Conservation (phyloP, 2,113 vertebrate species). For the Phyllopteryx taeniolatus region DNA sequence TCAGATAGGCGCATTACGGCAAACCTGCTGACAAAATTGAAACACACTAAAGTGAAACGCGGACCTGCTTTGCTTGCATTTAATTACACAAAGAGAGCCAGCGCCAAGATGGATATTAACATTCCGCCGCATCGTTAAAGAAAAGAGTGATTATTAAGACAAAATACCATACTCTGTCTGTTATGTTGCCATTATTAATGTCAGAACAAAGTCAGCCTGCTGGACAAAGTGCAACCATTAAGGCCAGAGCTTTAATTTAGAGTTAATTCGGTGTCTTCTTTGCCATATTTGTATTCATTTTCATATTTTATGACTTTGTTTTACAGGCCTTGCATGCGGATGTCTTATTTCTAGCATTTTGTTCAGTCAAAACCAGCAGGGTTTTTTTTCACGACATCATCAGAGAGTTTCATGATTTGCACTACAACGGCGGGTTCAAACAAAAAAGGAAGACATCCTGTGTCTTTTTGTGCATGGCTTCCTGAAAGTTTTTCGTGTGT, state of each 20-base stretch:
- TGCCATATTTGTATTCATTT: conserved; percentile 9
- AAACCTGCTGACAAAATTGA: conserved; percentile 89
- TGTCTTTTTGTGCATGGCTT: no score
- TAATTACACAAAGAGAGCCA: conserved; percentile 62
- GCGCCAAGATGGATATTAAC: conserved; percentile 48
- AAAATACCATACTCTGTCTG: conserved; percentile 46
- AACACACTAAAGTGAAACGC: conserved; percentile 75
- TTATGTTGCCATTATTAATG: conserved; percentile 47
- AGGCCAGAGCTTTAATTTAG: conserved; percentile 47
- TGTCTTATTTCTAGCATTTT: neutral
- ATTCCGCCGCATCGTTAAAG: conserved; percentile 16
- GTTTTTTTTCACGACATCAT: no score
- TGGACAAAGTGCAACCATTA: conserved; percentile 42
- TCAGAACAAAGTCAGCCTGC: conserved; percentile 20
- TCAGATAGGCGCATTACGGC: conserved; percentile 80
- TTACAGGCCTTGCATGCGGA: neutral
- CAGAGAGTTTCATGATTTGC: no score
- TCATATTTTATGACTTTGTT: conserved; percentile 9
- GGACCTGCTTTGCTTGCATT: conserved; percentile 70
- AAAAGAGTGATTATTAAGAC: conserved; percentile 34
- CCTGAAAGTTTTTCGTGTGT: no score
- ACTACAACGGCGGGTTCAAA: no score
- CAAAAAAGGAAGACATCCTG: neutral
- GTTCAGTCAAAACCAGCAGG: neutral
- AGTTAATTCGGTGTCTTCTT: conserved; percentile 41